Conservation (phyloP, 1,140 invertebrate genomes). For the Mesaphorura yosii region DNA sequence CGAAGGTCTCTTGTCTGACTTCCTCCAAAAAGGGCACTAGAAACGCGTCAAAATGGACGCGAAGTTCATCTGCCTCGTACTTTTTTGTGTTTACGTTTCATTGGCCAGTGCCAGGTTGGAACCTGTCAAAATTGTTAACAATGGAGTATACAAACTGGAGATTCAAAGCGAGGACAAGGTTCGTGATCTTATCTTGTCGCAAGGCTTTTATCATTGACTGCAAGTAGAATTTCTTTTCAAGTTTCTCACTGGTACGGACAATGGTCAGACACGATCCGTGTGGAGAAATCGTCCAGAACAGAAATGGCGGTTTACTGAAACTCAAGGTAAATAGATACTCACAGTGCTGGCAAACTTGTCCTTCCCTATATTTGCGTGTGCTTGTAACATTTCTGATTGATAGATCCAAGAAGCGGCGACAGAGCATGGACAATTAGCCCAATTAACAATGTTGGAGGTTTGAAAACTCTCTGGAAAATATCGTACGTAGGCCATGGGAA, state of each 20-base stretch:
- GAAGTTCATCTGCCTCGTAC: background rate
- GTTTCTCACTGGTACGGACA: constrained; percentile 4
- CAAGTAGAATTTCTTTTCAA: too few species aligned
- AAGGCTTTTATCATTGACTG: background rate
- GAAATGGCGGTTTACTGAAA: constrained; percentile 7
- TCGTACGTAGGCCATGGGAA: constrained; percentile 12
- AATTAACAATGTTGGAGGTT: background rate
- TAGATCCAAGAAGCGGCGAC: background rate
- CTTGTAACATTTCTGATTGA: too few species aligned
- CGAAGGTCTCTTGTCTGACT: too few species aligned
- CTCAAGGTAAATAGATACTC: background rate
- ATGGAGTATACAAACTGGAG: constrained; percentile 11
- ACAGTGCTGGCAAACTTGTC: too few species aligned
- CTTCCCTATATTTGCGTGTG: too few species aligned
- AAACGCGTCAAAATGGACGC: too few species aligned
- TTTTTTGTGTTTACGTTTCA: background rate
- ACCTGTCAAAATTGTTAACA: constrained; percentile 11
- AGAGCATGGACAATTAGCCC: constrained; percentile 3
- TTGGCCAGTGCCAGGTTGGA: background rate
- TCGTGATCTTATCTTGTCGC: background rate
- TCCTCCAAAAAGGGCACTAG: too few species aligned
- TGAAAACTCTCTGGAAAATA: constrained; percentile 4
- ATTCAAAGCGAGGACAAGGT: constrained; percentile 19
- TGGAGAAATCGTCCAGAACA: constrained; percentile 8
- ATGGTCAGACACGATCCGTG: background rate